These are phyloP conservation scores for Apantesis nais DNA, from an alignment of 2,888 invertebrate species.

Conservation along the genomic window DNA sequence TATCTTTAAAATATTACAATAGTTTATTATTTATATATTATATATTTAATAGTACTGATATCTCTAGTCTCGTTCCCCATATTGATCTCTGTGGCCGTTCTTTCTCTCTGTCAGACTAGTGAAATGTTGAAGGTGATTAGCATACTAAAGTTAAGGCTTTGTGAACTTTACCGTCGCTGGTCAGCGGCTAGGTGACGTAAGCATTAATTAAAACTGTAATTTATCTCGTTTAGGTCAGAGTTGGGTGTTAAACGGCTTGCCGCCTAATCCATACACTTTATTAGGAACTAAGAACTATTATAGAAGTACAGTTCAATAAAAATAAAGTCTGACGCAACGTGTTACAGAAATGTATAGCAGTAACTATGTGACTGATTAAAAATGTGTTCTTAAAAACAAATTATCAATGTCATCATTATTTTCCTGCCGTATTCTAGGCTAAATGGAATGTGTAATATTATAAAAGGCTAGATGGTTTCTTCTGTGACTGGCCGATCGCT, in stretches of 20 bases:
- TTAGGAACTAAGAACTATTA: neutral
- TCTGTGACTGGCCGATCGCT: too few relatives aligned
- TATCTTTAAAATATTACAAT: neutral
- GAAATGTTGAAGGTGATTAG: conserved; percentile 57
- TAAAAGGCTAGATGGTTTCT: too few relatives aligned
- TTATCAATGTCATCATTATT: too few relatives aligned
- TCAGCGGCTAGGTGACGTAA: conserved; percentile 48
- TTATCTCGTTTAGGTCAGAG: conserved; percentile 56
- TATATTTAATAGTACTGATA: too few relatives aligned
- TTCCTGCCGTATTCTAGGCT: neutral
- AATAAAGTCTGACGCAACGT: neutral
- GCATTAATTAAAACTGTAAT: conserved; percentile 67
- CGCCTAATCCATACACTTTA: conserved; percentile 3
- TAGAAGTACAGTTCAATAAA: neutral
- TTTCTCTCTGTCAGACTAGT: conserved; percentile 43
- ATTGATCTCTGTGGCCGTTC: neutral
- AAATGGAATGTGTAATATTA: too few relatives aligned
- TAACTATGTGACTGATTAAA: neutral
- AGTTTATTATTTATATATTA: too few relatives aligned
- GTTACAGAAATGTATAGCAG: neutral
- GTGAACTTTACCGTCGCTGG: conserved; percentile 52
- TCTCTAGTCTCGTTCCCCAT: neutral
- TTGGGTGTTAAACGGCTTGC: conserved; percentile 10
- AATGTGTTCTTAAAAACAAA: too few relatives aligned
- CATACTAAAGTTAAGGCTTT: conserved; percentile 60